phyloP scores from a whole-genome alignment of 2,797 vertebrate species.

The Diglossa cyanea region DNA sequence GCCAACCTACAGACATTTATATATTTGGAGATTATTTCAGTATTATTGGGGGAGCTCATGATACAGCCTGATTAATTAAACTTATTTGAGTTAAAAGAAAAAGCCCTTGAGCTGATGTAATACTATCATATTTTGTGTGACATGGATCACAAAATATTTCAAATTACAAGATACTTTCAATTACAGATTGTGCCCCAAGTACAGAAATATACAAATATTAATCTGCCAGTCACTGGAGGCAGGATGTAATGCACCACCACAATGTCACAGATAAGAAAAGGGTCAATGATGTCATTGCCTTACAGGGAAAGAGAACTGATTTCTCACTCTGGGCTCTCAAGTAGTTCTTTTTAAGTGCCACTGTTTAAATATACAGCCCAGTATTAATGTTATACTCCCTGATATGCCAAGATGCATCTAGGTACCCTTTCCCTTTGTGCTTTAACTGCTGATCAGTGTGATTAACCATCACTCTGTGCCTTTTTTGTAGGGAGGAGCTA shows the following conservation, averaged over 20 bases:
- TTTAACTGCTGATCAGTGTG: neutral
- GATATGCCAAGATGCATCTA: neutral
- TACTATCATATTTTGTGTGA: neutral
- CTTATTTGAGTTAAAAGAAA: neutral
- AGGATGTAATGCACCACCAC: neutral
- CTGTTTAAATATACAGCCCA: neutral
- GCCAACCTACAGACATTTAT: neutral
- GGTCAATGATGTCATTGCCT: neutral
- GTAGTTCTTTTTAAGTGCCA: neutral
- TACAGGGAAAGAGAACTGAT: neutral
- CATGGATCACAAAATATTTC: neutral
- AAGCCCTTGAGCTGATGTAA: neutral
- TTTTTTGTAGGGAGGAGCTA: conserved; percentile 79
- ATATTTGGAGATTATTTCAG: neutral
- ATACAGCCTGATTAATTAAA: neutral
- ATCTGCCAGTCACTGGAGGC: neutral
- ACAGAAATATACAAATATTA: neutral
- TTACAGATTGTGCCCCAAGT: neutral
- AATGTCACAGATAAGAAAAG: neutral
- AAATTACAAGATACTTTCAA: neutral
- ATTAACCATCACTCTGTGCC: neutral
- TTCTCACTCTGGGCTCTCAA: neutral
- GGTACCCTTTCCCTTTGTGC: neutral
- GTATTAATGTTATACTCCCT: neutral
- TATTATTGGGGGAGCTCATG: neutral